phyloP scores from a whole-genome alignment of 1,140 invertebrate genomes.

The Brachionus asplanchnoidis region DNA sequence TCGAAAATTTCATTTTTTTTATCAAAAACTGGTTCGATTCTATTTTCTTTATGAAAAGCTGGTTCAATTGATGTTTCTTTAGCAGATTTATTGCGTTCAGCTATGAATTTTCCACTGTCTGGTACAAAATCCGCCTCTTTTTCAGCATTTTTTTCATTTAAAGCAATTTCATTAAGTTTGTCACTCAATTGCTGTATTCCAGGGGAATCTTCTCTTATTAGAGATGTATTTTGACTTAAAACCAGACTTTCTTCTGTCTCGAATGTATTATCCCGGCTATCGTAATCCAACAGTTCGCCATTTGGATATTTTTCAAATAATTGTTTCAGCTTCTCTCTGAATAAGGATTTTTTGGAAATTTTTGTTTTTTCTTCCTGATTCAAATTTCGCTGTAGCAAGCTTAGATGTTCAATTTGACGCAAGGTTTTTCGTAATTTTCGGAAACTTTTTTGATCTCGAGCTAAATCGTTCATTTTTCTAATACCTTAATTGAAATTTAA shows the following conservation, averaged over 20 bases:
- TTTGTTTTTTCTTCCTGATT: slow-evolving; percentile 34
- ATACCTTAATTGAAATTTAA: background rate
- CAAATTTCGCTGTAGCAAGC: background rate
- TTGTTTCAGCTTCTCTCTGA: background rate
- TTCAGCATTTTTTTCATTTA: background rate
- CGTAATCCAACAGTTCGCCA: background rate
- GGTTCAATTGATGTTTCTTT: background rate
- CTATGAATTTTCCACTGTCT: background rate
- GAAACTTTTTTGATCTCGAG: slow-evolving; percentile 8
- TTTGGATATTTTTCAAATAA: slow-evolving; percentile 10
- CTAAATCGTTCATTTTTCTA: background rate
- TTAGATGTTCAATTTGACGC: slow-evolving; percentile 27
- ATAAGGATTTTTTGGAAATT: background rate
- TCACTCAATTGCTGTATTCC: background rate
- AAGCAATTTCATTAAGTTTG: background rate
- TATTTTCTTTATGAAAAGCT: background rate
- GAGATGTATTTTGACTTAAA: background rate
- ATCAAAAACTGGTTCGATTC: background rate
- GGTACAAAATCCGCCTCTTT: background rate
- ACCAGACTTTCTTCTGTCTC: background rate
- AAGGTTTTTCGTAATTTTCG: slow-evolving; percentile 27
- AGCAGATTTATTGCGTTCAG: background rate
- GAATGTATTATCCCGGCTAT: slow-evolving; percentile 9
- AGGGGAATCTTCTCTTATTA: background rate
- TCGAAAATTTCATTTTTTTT: background rate